These are phyloP conservation scores for Myotis lucifugus DNA, from an alignment of 2,113 vertebrate genomes.

Conservation along the genomic window DNA sequence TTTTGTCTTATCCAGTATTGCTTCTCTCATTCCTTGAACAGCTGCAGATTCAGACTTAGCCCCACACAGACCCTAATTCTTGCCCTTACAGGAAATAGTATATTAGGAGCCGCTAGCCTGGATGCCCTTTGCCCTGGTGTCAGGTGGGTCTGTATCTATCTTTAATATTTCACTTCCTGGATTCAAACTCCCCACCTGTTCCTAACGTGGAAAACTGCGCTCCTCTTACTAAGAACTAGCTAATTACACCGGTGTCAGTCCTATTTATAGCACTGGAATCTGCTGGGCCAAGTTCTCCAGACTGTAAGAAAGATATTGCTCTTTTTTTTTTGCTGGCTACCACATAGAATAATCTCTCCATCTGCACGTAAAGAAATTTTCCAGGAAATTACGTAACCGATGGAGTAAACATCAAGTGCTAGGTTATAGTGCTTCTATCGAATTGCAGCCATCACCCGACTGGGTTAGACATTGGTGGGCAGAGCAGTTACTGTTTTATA, in stretches of 20 bases:
- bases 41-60: conserved; percentile 11
- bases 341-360: conserved; percentile 29
- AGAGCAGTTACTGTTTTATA: neutral
- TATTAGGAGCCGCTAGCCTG: neutral
- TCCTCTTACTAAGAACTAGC: neutral
- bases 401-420: neutral
- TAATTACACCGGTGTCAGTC: neutral
- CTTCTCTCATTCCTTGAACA: conserved; percentile 53
- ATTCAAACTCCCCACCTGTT: conserved; percentile 13
- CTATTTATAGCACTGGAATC: conserved; percentile 18
- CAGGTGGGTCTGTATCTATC: neutral
- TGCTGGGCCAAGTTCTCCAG: conserved; percentile 43
- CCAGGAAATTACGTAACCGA: neutral
- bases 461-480: neutral
- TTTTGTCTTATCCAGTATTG: neutral
- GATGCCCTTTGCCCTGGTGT: neutral
- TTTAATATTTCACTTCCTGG: conserved; percentile 30
- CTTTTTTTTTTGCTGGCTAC: conserved; percentile 17
- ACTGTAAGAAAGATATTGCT: conserved; percentile 45
- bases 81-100: conserved; percentile 13
- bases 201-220: neutral
- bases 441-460: neutral
- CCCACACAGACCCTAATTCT: neutral
- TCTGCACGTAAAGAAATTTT: conserved; percentile 9
- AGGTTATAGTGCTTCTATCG: neutral